Evolutionary conservation across 2,888 invertebrate species (phyloP).

Genomic region (Dryobota labecula): DNA sequence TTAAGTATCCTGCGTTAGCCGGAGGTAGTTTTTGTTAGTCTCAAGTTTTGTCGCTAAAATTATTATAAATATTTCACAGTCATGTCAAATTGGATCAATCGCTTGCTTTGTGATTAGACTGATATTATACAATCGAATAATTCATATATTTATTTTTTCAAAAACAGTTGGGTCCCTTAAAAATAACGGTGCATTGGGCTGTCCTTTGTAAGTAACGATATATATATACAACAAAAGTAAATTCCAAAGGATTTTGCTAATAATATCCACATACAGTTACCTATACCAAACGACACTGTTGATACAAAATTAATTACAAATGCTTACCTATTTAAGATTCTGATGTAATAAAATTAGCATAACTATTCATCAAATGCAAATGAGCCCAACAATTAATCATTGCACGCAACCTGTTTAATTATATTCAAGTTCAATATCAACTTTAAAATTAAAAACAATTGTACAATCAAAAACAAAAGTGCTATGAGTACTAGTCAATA

Average conservation of each 20-base stretch:
- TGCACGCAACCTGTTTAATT: constrained; percentile 32
- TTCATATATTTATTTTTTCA: constrained; percentile 12
- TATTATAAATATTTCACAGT: constrained; percentile 48
- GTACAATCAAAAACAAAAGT: constrained; percentile 54
- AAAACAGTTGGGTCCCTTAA: not conserved
- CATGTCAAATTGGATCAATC: constrained; percentile 60
- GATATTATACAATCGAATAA: constrained; percentile 20
- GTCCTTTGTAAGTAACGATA: not conserved
- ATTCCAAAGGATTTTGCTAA: not conserved
- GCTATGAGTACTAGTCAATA: constrained; percentile 57
- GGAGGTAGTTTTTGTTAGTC: constrained; percentile 72
- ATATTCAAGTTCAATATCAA: constrained; percentile 47
- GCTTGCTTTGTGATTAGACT: constrained; percentile 31
- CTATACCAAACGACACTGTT: constrained; percentile 3
- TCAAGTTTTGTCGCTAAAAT: constrained; percentile 61
- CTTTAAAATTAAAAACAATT: constrained; percentile 49
- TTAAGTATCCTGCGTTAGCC: constrained; percentile 72
- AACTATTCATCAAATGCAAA: constrained; percentile 46
- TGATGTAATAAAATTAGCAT: constrained; percentile 37
- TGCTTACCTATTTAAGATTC: constrained; percentile 27
- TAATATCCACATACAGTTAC: constrained; percentile 20
- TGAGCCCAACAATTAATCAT: constrained; percentile 48
- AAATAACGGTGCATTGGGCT: constrained; percentile 21
- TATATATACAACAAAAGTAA: not conserved
- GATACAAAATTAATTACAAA: constrained; percentile 25